phyloP scores from a whole-genome alignment of 2,888 invertebrate genomes.

The Mythimna impura region DNA sequence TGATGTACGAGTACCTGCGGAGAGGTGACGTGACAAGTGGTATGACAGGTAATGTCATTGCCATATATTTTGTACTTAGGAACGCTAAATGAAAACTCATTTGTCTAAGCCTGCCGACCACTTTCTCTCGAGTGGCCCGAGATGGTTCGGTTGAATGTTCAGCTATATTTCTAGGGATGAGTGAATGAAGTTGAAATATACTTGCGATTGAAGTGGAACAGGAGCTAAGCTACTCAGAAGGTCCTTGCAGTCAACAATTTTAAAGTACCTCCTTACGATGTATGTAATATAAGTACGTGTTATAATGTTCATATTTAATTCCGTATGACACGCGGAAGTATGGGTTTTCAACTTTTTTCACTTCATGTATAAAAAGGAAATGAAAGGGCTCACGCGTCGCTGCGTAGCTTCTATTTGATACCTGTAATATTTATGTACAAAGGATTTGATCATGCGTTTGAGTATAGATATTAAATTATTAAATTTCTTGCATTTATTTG shows the following conservation, averaged over 20 bases:
- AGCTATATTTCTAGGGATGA: conserved; percentile 29
- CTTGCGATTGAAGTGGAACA: conserved; percentile 30
- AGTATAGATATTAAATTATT: conserved; percentile 16
- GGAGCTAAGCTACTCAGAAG: conserved; percentile 3
- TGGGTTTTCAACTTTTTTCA: conserved; percentile 60
- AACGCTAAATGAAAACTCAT: no score
- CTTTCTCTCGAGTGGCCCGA: conserved; percentile 26
- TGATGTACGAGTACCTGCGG: no score
- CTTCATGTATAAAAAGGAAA: conserved; percentile 45
- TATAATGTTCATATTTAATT: conserved; percentile 51
- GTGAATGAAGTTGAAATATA: conserved; percentile 63
- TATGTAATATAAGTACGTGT: conserved; percentile 44
- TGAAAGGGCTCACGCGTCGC: conserved; percentile 50
- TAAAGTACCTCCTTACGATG: conserved; percentile 33
- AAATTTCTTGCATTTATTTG: conserved; percentile 37
- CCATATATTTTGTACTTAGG: no score
- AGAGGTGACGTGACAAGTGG: no score
- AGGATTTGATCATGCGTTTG: conserved; percentile 29
- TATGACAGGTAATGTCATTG: no score
- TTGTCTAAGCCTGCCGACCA: neutral
- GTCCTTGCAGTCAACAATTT: conserved; percentile 28
- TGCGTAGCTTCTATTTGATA: conserved; percentile 65
- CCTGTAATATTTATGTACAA: conserved; percentile 52
- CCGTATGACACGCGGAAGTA: conserved; percentile 28
- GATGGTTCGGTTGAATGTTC: conserved; percentile 32